These are phyloP conservation scores for Knipowitschia caucasica DNA, from an alignment of 2,797 vertebrate species.

Conservation along the genomic window DNA sequence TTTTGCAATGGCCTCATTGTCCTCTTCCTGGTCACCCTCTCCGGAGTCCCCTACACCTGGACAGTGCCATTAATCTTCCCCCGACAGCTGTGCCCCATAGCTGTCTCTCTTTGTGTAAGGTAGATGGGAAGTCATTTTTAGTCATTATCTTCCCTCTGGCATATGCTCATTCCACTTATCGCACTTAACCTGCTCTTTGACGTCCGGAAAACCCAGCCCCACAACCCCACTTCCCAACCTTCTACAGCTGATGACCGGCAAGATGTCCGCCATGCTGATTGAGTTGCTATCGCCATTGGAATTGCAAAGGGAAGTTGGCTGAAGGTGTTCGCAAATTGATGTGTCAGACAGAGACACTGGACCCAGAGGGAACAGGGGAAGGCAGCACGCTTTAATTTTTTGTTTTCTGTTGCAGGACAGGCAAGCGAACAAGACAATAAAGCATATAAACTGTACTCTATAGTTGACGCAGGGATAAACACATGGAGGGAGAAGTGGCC, in stretches of 20 bases:
- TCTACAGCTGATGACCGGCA: conserved; percentile 45
- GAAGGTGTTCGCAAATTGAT: conserved; percentile 27
- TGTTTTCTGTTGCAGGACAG: conserved; percentile 23
- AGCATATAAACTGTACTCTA: conserved; percentile 21
- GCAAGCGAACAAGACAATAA: conserved; percentile 18
- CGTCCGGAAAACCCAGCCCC: conserved; percentile 35
- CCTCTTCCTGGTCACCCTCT: conserved; percentile 68
- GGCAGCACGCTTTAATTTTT: conserved; percentile 64
- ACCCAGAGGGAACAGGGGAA: conserved; percentile 43
- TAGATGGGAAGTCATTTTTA: conserved; percentile 74
- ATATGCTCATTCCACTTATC: conserved; percentile 78
- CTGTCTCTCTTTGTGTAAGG: conserved; percentile 72
- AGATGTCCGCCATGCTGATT: conserved; percentile 11
- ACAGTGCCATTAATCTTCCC: conserved; percentile 74
- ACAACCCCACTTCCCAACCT: conserved; percentile 11
- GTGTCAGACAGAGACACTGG: conserved; percentile 23
- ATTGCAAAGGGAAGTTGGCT: conserved; percentile 8
- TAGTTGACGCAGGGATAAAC: conserved; percentile 47
- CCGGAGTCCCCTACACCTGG: conserved; percentile 67
- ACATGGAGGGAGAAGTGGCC: conserved; percentile 60
- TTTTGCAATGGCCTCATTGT: conserved; percentile 56
- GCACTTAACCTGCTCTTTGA: conserved; percentile 68
- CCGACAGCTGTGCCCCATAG: conserved; percentile 68
- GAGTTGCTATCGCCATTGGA: conserved; percentile 22
- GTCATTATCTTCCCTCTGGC: conserved; percentile 73